phyloP scores from a whole-genome alignment of 2,113 vertebrate species.

The Ceyx cyanopectus region DNA sequence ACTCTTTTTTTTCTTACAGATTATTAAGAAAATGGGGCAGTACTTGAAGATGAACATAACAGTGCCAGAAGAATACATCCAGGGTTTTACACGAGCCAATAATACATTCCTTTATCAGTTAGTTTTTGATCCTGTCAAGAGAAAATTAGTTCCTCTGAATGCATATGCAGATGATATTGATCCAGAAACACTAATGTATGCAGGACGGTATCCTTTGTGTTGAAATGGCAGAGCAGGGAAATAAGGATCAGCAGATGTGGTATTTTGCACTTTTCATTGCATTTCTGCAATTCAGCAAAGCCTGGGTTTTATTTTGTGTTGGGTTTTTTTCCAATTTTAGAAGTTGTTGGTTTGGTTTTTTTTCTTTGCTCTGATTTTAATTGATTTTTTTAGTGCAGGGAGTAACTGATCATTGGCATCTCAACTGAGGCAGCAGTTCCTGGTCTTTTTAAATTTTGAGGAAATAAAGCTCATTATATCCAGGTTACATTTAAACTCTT shows the following conservation, averaged over 20 bases:
- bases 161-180: slow-evolving; percentile 85
- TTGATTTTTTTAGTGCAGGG: neutral
- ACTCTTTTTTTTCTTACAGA: slow-evolving; percentile 71
- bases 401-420: neutral
- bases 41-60: slow-evolving; percentile 93
- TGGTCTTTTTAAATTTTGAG: neutral
- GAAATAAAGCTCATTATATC: neutral
- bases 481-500: neutral
- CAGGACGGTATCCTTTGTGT: slow-evolving; percentile 92
- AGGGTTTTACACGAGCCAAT: slow-evolving; percentile 91
- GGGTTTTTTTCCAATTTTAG: neutral
- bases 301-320: neutral
- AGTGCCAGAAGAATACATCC: slow-evolving; percentile 89
- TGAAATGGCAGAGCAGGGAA: neutral
- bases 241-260: neutral
- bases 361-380: neutral
- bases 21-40: slow-evolving; percentile 96
- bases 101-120: slow-evolving; percentile 98
- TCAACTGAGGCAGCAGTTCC: rapidly evolving
- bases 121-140: slow-evolving; percentile 90
- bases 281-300: neutral
- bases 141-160: slow-evolving; percentile 91
- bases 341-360: neutral
- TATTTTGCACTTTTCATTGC: neutral
- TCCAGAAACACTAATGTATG: slow-evolving; percentile 85